Evolutionary conservation across 2,113 vertebrate species (phyloP), one percentile per base, ranked within the genome.

Genomic region (Setophaga coronata): DNA sequence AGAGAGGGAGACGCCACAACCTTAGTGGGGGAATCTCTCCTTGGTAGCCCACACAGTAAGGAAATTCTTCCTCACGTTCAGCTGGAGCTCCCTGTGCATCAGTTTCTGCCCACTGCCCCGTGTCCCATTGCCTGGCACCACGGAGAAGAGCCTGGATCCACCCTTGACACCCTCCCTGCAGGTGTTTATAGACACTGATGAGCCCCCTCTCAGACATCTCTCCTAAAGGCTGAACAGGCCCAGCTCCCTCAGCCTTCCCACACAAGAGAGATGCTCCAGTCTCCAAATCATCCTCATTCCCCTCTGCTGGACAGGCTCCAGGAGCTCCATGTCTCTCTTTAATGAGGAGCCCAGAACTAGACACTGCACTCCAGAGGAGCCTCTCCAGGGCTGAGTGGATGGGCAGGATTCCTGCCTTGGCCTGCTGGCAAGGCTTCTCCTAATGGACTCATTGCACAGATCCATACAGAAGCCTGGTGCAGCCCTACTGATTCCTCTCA

Each of bases 81-180:
- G 61, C 14, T 54, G 40, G 54, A 34, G 26, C 16, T 12, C 26
- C 23, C 54, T 23, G n/a, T 18, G 29, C 79, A 54, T 29, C 29
- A 23, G 7, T 69, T 69, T 48, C 62, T 29, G 6, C 24, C 47
- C 14, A 5, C 0, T 67, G 61, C 20, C 45, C 3, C 2, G 0
- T 23, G 47, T 34, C 40, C 79, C 7, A 34, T 12, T 33, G 48
- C 18, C 26, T 24, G 48, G 79, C 40, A 56, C 14, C 20, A 21
- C 18, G 3, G 26, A 40, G 28, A 18, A 29, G 34, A 76, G 79
- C 21, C 34, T 48, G 47, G 54, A 12, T 31, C 70, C 54, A 42
- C 7, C 29, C 70, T 31, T 1, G 0, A 26, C 16, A 40, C 4
- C n/a, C 17, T 31, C 40, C 29, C 34, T 69, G 34, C 56, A 54